phyloP scores from a whole-genome alignment of 1,140 invertebrate species.

The Megalonaias nervosa region DNA sequence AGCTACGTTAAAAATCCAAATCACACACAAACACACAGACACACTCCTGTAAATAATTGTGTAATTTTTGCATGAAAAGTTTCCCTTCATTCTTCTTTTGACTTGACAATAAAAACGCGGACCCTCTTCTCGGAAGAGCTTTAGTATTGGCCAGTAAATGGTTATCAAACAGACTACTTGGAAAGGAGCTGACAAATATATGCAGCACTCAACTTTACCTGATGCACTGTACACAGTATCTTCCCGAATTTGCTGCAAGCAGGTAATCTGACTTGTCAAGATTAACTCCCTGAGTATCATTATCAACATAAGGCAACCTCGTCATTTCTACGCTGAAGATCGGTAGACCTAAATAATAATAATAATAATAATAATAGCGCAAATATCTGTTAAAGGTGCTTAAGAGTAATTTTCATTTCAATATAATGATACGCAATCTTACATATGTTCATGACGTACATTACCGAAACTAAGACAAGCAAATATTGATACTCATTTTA shows the following conservation, averaged over 20 bases:
- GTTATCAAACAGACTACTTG: too few relatives aligned
- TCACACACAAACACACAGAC: too few relatives aligned
- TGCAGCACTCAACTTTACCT: constrained; percentile 2
- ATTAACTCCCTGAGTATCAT: constrained; percentile 4
- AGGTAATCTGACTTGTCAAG: constrained; percentile 14
- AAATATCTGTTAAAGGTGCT: neutral
- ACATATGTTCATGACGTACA: neutral
- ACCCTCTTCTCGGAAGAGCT: too few relatives aligned
- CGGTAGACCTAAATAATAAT: constrained; percentile 18
- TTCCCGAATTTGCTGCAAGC: neutral
- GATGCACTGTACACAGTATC: constrained; percentile 20
- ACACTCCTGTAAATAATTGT: too few relatives aligned
- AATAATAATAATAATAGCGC: neutral
- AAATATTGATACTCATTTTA: neutral
- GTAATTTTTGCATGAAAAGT: too few relatives aligned
- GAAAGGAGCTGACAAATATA: too few relatives aligned
- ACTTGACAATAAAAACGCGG: too few relatives aligned
- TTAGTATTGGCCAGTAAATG: too few relatives aligned
- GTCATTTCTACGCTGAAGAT: constrained; percentile 23
- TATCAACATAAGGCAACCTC: constrained; percentile 15
- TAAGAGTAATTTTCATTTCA: neutral
- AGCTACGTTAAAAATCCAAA: too few relatives aligned
- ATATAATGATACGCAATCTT: neutral
- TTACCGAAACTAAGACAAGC: neutral
- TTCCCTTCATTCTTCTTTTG: too few relatives aligned